Conservation (phyloP, 2,113 vertebrate genomes). For the Ictalurus furcatus region DNA sequence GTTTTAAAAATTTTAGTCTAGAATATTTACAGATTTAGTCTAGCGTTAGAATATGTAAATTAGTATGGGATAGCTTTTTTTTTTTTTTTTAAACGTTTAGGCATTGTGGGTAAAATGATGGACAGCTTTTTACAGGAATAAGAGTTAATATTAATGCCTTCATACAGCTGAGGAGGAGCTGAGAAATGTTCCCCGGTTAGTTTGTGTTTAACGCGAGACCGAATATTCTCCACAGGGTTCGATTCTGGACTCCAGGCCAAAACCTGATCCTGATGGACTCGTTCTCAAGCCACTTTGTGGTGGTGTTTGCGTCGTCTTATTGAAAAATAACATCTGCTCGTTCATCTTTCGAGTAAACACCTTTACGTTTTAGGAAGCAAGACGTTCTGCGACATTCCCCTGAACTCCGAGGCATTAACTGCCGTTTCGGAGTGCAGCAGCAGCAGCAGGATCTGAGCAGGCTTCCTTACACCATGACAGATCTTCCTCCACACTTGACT, state of each 20-base stretch:
- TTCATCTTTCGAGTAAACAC: no score
- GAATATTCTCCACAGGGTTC: no score
- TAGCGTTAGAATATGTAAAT: no score
- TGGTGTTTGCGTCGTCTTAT: not conserved
- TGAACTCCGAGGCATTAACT: not conserved
- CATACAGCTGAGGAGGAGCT: no score
- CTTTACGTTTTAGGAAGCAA: no score
- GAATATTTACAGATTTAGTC: no score
- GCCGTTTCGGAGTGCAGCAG: not conserved
- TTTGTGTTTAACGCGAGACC: no score
- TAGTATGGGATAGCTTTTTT: not conserved
- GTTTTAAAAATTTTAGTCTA: no score
- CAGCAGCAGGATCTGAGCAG: not conserved
- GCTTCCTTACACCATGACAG: not conserved
- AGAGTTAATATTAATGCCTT: no score
- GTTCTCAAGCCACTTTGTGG: not conserved
- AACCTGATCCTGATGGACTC: no score
- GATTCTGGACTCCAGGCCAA: not conserved
- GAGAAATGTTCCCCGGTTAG: no score
- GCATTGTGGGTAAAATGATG: not conserved
- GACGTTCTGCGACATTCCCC: no score
- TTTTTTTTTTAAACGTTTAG: not conserved
- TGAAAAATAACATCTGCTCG: not conserved
- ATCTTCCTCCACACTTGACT: not conserved
- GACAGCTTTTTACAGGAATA: not conserved